Evolutionary conservation across 1,140 invertebrate genomes (phyloP).

Genomic region (Pogonus chalceus): DNA sequence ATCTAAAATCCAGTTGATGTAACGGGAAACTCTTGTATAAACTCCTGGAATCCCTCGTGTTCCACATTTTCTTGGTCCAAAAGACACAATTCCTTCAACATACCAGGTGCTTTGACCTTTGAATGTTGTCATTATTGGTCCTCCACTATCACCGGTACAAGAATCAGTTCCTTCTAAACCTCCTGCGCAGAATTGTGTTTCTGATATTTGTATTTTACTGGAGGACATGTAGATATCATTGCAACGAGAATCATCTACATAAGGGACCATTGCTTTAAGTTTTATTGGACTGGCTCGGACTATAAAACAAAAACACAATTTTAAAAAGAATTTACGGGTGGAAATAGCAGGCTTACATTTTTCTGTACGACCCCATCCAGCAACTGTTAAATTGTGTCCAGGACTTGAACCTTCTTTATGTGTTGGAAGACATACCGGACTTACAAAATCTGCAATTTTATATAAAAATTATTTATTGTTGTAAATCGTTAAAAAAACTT

Average conservation of each 20-base stretch:
- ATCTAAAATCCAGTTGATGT: conserved; percentile 45
- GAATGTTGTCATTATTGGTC: conserved; percentile 33
- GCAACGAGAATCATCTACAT: conserved; percentile 10
- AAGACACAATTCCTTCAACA: conserved; percentile 41
- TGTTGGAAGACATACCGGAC: conserved; percentile 26
- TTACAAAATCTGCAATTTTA: conserved; percentile 40
- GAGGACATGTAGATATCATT: background rate
- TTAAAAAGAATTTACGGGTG: too few relatives aligned
- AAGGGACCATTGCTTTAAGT: conserved; percentile 12
- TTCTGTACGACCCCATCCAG: conserved; percentile 14
- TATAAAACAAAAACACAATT: too few relatives aligned
- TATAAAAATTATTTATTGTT: conserved; percentile 19
- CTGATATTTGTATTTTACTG: background rate
- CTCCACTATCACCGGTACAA: conserved; percentile 40
- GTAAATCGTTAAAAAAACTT: conserved; percentile 1
- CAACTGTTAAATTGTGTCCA: conserved; percentile 4
- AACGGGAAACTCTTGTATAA: conserved; percentile 45
- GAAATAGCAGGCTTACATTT: conserved; percentile 9
- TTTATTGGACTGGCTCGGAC: conserved; percentile 8
- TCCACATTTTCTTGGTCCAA: conserved; percentile 38
- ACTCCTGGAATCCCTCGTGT: conserved; percentile 36
- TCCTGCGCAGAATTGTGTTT: conserved; percentile 21
- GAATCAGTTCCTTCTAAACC: conserved; percentile 23
- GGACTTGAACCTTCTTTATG: background rate
- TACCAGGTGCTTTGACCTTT: conserved; percentile 38